Percentiles rank a stretch among this genome's conserved stretches.
phyloP scores from a whole-genome alignment of 37 sponge, comb jelly and placozoan genomes.

The Crambe crambe region DNA sequence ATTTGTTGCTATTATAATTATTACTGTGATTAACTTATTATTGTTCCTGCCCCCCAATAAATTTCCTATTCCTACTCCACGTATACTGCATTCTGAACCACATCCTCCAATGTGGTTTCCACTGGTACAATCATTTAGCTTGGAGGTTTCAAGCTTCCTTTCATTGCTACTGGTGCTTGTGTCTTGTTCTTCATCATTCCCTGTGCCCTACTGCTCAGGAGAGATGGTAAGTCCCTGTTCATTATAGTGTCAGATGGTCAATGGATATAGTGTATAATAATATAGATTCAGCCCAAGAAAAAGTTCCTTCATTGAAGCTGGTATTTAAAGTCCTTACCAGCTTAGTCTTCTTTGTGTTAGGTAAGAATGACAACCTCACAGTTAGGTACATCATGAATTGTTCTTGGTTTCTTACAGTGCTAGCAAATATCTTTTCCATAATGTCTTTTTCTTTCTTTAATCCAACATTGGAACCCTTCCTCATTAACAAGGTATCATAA shows the following conservation, averaged over 20 bases:
- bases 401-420: constrained; percentile 16
- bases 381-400: too few species aligned
- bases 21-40: too few species aligned
- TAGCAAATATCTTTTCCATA: constrained; percentile 21
- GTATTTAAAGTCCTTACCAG: constrained; percentile 18
- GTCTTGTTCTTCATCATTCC: constrained; percentile 16
- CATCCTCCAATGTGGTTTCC: too few species aligned
- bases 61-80: too few species aligned
- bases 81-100: too few species aligned
- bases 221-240: neutral
- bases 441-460: constrained; percentile 36
- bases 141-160: constrained; percentile 52
- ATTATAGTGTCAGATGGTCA: neutral
- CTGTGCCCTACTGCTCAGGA: neutral
- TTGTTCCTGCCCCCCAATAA: too few species aligned
- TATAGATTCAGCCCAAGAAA: neutral
- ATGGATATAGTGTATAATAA: neutral
- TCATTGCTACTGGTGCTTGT: constrained; percentile 10
- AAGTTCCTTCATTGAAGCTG: neutral
- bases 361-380: constrained; percentile 10
- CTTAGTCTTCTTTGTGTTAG: constrained; percentile 19
- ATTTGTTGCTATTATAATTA: too few species aligned
- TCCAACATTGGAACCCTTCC: constrained; percentile 49
- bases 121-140: constrained; percentile 9
- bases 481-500: constrained; percentile 23